phyloP scores from a whole-genome alignment of 2,797 vertebrate genomes.

The Tachyglossus aculeatus region DNA sequence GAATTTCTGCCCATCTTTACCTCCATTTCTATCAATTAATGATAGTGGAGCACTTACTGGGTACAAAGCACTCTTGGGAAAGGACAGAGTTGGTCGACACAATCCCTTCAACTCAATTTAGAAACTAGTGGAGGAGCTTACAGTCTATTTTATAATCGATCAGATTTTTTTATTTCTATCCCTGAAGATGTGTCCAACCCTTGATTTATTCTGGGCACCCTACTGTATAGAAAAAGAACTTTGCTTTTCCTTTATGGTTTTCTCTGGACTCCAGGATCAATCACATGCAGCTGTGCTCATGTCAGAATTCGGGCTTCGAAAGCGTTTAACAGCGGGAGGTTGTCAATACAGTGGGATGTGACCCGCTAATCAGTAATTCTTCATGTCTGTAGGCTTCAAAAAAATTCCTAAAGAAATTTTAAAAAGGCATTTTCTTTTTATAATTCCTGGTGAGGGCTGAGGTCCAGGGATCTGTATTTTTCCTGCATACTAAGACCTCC shows the following conservation, averaged over 20 bases:
- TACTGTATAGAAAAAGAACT: too few relatives aligned
- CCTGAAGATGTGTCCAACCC: background rate
- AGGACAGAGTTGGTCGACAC: too few relatives aligned
- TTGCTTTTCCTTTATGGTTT: background rate
- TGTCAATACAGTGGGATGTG: background rate
- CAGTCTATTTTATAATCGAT: too few relatives aligned
- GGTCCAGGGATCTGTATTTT: too few relatives aligned
- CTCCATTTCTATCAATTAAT: too few relatives aligned
- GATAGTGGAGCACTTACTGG: too few relatives aligned
- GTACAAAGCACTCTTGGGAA: too few relatives aligned
- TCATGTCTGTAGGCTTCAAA: background rate
- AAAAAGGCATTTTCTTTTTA: background rate
- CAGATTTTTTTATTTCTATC: background rate
- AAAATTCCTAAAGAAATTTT: background rate
- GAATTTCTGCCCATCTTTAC: too few relatives aligned
- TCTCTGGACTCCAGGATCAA: background rate
- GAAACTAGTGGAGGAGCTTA: too few relatives aligned
- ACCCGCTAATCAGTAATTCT: background rate
- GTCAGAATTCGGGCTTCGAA: background rate
- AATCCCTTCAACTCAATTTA: too few relatives aligned
- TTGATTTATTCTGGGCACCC: background rate
- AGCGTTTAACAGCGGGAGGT: background rate
- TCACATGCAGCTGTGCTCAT: background rate
- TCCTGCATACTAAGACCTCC: too few relatives aligned
- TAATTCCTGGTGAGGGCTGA: too few relatives aligned